Conservation (phyloP, 1,140 invertebrate species). For the Eumaeus atala region DNA sequence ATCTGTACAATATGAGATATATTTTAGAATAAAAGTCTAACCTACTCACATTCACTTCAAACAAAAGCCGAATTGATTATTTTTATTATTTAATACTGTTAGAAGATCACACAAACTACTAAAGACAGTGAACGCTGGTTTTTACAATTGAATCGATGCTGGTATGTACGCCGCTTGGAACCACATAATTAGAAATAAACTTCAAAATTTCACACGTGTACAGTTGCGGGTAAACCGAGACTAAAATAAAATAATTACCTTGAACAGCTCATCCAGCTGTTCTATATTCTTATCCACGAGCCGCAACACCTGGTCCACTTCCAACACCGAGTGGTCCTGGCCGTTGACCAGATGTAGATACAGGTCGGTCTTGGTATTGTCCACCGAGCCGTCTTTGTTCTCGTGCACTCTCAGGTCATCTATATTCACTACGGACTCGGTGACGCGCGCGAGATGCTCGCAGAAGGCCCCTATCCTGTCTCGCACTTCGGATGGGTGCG, state of each 20-base stretch:
- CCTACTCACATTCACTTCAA: too few relatives aligned
- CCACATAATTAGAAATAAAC: too few relatives aligned
- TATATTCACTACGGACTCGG: constrained; percentile 93
- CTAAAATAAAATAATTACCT: constrained; percentile 69
- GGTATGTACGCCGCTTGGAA: too few relatives aligned
- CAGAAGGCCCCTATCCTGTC: constrained; percentile 85
- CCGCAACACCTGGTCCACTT: constrained; percentile 87
- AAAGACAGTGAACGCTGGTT: too few relatives aligned
- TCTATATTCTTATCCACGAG: constrained; percentile 94
- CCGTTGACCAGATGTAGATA: constrained; percentile 94
- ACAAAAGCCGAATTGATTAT: too few relatives aligned
- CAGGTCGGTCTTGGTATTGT: constrained; percentile 94
- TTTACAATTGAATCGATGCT: too few relatives aligned
- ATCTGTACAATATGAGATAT: too few relatives aligned
- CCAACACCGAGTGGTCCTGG: constrained; percentile 92
- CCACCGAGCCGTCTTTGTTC: constrained; percentile 92
- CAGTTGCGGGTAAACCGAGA: too few relatives aligned
- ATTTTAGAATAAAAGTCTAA: too few relatives aligned
- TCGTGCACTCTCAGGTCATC: constrained; percentile 95
- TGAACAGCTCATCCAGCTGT: constrained; percentile 90
- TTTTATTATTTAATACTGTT: too few relatives aligned
- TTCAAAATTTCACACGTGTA: too few relatives aligned
- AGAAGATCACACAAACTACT: too few relatives aligned
- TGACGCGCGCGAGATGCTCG: constrained; percentile 85
- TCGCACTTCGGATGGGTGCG: constrained; percentile 89